Evolutionary conservation across 2,113 vertebrate genomes (phyloP).

Genomic region (Cavia porcellus): DNA sequence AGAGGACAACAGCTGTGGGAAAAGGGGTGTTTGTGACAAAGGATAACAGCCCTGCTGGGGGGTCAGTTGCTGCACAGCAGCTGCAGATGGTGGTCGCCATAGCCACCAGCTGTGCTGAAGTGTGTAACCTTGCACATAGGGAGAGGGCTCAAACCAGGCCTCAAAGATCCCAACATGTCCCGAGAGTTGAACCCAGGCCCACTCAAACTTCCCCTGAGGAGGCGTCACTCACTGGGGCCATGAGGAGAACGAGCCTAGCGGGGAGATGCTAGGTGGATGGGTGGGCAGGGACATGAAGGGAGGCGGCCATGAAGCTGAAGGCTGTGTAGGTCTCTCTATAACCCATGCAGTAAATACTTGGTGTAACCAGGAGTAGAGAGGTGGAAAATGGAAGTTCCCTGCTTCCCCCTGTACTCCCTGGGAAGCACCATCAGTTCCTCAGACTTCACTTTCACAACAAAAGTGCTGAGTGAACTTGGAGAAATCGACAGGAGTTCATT

Average conservation of each 20-base stretch:
- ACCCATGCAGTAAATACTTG: background rate
- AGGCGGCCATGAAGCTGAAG: background rate
- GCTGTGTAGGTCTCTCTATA: background rate
- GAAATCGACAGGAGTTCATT: background rate
- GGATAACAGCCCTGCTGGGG: background rate
- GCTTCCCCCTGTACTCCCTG: background rate
- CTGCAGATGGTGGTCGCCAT: background rate
- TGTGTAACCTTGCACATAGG: background rate
- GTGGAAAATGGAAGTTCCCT: background rate
- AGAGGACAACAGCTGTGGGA: background rate
- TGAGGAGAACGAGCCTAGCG: accelerated
- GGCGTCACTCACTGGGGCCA: accelerated
- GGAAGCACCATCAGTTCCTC: background rate
- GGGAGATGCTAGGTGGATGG: background rate
- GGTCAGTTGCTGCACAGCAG: background rate
- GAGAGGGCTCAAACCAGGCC: background rate
- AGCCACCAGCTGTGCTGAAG: background rate
- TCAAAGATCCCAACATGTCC: background rate
- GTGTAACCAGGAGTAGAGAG: background rate
- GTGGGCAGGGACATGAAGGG: background rate
- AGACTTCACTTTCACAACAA: background rate
- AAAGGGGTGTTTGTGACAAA: background rate
- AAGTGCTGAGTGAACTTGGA: background rate
- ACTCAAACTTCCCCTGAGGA: background rate
- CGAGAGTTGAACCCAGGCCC: background rate